phyloP scores from a whole-genome alignment of 2,888 invertebrate species.

The Sericinus montela region DNA sequence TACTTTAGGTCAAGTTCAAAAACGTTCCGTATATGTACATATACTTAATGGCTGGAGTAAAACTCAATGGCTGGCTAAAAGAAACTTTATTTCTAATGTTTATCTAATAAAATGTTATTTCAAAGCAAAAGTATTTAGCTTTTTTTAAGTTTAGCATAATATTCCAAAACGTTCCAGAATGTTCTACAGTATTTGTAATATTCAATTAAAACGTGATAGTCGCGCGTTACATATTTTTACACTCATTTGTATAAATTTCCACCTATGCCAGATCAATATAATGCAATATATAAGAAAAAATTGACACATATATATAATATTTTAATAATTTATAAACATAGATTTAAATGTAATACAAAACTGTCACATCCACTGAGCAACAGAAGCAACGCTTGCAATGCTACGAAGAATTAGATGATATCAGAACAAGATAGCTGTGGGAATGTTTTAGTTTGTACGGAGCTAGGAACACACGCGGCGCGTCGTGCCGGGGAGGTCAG shows the following conservation, averaged over 20 bases:
- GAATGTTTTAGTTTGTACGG: constrained; percentile 1
- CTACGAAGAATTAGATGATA: constrained; percentile 2
- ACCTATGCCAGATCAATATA: no score
- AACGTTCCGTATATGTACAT: neutral
- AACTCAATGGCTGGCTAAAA: neutral
- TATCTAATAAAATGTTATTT: neutral
- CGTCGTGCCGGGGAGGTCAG: neutral
- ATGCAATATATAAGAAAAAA: no score
- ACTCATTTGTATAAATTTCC: no score
- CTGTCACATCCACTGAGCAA: constrained; percentile 1
- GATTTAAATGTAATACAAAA: constrained; percentile 7
- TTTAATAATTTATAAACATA: neutral
- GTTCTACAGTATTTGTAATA: no score
- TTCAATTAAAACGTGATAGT: no score
- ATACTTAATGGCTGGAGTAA: neutral
- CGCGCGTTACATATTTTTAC: no score
- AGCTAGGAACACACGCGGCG: neutral
- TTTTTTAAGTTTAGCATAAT: no score
- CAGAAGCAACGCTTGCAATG: neutral
- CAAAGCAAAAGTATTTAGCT: no score
- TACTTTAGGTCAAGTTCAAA: constrained; percentile 3
- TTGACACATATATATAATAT: no score
- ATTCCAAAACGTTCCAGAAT: no score
- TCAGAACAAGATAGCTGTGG: constrained; percentile 6
- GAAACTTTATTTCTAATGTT: neutral